These are phyloP conservation scores for Botia kubotai DNA, from an alignment of 2,797 vertebrate species.

Conservation along the genomic window DNA sequence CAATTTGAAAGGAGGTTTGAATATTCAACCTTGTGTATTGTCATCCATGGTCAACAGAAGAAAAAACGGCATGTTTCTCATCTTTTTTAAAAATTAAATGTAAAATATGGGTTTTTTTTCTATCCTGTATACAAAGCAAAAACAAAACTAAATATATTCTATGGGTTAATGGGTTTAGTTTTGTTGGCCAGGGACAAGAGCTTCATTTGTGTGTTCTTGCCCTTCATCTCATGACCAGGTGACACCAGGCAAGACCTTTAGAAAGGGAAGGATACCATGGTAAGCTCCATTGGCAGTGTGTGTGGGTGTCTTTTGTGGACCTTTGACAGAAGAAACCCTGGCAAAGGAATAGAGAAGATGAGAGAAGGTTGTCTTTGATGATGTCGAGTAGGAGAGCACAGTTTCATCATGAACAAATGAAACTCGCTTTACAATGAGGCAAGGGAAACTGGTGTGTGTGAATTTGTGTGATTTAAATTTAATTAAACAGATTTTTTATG, in stretches of 20 bases:
- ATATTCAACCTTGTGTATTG: not conserved
- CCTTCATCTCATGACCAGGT: constrained; percentile 54
- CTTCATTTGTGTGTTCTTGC: constrained; percentile 59
- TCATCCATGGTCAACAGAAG: not conserved
- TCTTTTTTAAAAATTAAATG: not conserved
- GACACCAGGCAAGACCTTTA: constrained; percentile 63
- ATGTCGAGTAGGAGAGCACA: constrained; percentile 35
- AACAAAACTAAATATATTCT: constrained; percentile 14
- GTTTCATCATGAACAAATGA: constrained; percentile 30
- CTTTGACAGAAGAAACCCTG: constrained; percentile 69
- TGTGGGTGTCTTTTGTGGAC: constrained; percentile 68
- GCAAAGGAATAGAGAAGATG: constrained; percentile 67
- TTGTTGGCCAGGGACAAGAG: constrained; percentile 30
- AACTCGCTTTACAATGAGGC: constrained; percentile 20
- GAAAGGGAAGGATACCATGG: constrained; percentile 29
- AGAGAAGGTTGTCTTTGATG: constrained; percentile 51
- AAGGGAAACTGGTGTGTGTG: not conserved
- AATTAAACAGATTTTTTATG: not conserved
- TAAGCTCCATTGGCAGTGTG: constrained; percentile 49
- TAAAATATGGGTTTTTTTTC: not conserved
- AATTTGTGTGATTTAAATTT: not conserved
- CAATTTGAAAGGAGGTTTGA: not conserved
- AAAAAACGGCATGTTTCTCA: not conserved
- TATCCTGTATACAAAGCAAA: not conserved
- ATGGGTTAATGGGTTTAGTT: constrained; percentile 44